phyloP scores from a whole-genome alignment of 2,113 vertebrate genomes.

The Epinephelus fuscoguttatus region DNA sequence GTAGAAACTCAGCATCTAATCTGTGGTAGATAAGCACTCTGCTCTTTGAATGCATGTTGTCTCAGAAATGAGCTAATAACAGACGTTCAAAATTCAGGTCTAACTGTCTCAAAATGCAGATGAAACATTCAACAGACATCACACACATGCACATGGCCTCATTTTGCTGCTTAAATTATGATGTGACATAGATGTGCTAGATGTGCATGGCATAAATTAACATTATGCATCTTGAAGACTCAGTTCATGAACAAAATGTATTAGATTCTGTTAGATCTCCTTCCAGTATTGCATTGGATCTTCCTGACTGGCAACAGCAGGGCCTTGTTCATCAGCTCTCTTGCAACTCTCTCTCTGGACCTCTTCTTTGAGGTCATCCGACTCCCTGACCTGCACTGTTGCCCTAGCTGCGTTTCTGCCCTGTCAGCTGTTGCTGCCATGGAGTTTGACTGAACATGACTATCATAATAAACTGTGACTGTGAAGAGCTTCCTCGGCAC shows the following conservation, averaged over 20 bases:
- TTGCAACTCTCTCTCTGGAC: not conserved
- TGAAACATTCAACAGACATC: not conserved
- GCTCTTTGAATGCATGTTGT: not conserved
- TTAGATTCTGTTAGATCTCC: constrained; percentile 9
- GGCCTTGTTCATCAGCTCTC: not conserved
- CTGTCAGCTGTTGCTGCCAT: not conserved
- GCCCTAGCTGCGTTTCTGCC: not conserved
- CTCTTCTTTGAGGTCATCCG: constrained; percentile 4
- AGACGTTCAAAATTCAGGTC: not conserved
- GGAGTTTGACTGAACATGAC: constrained; percentile 1
- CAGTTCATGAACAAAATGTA: constrained; percentile 10
- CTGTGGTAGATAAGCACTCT: not conserved
- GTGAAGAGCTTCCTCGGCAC: not conserved
- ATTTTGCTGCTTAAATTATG: not conserved
- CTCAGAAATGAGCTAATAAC: not conserved
- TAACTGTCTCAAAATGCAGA: not conserved
- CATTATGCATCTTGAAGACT: constrained; percentile 7
- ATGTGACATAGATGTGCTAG: not conserved
- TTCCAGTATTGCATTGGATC: constrained; percentile 13
- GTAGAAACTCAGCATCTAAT: constrained; percentile 4
- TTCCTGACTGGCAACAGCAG: not conserved
- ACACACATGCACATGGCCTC: not conserved
- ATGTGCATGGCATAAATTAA: constrained; percentile 9
- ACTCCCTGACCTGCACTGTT: not conserved
- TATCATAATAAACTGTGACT: not conserved